Conservation (phyloP, 2,113 vertebrate genomes). For the Brienomyrus longianalis region DNA sequence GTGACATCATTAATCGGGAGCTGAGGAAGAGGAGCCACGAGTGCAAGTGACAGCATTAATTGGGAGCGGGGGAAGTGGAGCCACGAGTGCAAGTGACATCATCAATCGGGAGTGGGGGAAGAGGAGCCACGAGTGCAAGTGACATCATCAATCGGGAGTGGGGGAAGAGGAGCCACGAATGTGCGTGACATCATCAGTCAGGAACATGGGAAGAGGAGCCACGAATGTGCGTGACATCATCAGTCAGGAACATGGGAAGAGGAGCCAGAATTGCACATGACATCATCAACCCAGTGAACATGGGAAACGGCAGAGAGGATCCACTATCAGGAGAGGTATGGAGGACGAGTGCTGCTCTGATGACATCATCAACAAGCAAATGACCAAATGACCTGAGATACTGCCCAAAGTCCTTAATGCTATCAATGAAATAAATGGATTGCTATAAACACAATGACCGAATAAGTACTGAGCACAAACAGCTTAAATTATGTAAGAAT, state of each 20-base stretch:
- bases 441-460: conserved; percentile 36
- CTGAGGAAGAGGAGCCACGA: no score
- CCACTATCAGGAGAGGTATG: conserved; percentile 26
- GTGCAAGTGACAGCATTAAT: not conserved
- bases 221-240: not conserved
- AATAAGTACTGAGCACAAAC: conserved; percentile 29
- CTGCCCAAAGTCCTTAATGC: conserved; percentile 41
- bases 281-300: not conserved
- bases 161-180: not conserved
- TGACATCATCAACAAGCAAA: conserved; percentile 29
- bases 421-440: conserved; percentile 40
- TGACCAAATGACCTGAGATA: conserved; percentile 41
- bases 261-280: not conserved
- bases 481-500: conserved; percentile 26
- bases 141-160: not conserved
- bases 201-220: no score
- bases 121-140: no score
- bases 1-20: no score
- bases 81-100: not conserved
- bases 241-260: not conserved
- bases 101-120: not conserved
- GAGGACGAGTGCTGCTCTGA: not conserved
- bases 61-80: not conserved
- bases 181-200: not conserved
- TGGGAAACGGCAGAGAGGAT: not conserved